A percentile compares a stretch with the other conserved stretches of the same genome.
phyloP scores from a whole-genome alignment of 2,888 invertebrate species.

The Tenthredo livida region DNA sequence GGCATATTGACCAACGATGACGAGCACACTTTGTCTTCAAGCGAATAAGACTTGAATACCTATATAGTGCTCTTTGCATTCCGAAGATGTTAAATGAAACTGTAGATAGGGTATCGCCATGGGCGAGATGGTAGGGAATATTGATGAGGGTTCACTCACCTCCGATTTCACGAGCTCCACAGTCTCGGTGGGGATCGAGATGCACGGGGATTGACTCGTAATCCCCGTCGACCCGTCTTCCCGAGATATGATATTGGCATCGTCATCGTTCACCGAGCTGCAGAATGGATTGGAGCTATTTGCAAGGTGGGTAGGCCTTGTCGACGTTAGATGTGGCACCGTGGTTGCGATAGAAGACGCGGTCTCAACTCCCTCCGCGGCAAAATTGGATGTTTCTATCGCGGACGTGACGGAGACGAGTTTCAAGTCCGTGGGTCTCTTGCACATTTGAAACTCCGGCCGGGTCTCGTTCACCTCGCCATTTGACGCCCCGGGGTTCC shows the following conservation, averaged over 20 bases:
- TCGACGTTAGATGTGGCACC: neutral
- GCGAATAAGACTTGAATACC: neutral
- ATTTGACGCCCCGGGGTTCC: neutral
- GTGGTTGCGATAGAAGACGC: neutral
- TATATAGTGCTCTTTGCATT: neutral
- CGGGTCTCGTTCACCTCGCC: neutral
- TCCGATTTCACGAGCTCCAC: constrained; percentile 38
- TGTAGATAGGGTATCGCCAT: neutral
- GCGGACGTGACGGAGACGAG: constrained; percentile 5
- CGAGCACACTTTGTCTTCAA: neutral
- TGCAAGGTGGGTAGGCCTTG: neutral
- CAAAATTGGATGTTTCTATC: neutral
- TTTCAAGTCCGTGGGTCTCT: constrained; percentile 38
- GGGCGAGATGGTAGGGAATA: neutral
- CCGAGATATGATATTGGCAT: neutral
- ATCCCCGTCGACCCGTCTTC: neutral
- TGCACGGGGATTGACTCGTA: neutral
- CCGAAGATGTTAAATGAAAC: neutral
- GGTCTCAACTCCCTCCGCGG: neutral
- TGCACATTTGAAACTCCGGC: constrained; percentile 42
- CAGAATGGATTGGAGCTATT: constrained; percentile 31
- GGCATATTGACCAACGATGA: neutral
- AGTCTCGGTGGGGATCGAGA: constrained; percentile 18
- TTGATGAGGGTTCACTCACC: neutral
- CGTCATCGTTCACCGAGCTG: neutral